Conservation (phyloP, 2,888 invertebrate species). For the Hydraecia micacea region DNA sequence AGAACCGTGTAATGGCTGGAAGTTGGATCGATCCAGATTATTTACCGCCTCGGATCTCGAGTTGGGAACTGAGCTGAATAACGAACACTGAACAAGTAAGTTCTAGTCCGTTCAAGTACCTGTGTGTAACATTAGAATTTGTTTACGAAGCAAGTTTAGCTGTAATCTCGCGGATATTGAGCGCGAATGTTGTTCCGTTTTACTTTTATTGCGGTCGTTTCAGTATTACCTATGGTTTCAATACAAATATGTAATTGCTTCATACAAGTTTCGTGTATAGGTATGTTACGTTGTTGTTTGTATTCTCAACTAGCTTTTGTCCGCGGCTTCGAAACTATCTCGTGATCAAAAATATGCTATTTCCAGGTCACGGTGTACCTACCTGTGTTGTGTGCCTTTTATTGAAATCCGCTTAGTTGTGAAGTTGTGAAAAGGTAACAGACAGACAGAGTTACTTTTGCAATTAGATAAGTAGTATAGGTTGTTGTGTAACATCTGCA, state of each 20-base stretch:
- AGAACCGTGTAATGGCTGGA: constrained; percentile 53
- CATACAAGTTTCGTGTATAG: not conserved
- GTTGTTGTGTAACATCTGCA: constrained; percentile 3
- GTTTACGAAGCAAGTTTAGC: constrained; percentile 39
- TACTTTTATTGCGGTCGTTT: constrained; percentile 28
- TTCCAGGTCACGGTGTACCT: not conserved
- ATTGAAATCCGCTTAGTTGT: not conserved
- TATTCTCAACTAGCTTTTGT: not conserved
- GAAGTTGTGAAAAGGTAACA: no score
- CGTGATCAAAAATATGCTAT: not conserved
- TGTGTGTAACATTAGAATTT: constrained; percentile 40
- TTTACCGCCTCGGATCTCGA: constrained; percentile 48
- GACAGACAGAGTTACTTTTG: no score
- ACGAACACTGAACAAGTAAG: constrained; percentile 30
- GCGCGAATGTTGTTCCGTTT: constrained; percentile 13
- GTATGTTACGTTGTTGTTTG: not conserved
- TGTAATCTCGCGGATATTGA: constrained; percentile 24
- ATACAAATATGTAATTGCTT: constrained; percentile 26
- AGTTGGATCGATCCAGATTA: constrained; percentile 55
- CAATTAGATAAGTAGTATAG: no score
- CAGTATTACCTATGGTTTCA: constrained; percentile 8
- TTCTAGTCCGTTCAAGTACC: constrained; percentile 34
- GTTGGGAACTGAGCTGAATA: constrained; percentile 39
- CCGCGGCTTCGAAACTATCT: not conserved
- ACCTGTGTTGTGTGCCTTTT: no score